Conservation (phyloP, 2,888 invertebrate genomes). For the Tenthredo livida region DNA sequence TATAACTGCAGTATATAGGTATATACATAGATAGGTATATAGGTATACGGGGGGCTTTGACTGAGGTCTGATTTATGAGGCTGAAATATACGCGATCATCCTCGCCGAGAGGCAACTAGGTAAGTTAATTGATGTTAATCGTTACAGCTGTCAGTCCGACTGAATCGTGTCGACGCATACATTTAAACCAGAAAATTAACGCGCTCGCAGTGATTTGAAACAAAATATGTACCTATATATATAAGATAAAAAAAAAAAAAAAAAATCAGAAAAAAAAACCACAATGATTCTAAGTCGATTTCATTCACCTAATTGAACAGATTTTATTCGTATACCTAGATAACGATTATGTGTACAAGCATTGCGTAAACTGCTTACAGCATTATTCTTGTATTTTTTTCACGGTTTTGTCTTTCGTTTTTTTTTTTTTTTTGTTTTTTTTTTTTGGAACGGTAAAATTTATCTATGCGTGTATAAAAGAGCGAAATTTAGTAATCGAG, state of each 20-base stretch:
- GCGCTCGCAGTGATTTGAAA: neutral
- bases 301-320: neutral
- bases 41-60: neutral
- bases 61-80: conserved; percentile 30
- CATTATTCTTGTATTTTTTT: too few species aligned
- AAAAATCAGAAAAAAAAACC: neutral
- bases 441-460: too few species aligned
- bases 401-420: too few species aligned
- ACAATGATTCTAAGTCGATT: neutral
- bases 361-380: too few species aligned
- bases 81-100: conserved; percentile 11
- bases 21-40: neutral
- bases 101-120: neutral
- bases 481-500: too few species aligned
- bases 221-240: neutral
- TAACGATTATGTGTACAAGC: too few species aligned
- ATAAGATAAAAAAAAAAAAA: neutral
- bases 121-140: conserved; percentile 40
- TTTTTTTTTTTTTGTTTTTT: too few species aligned
- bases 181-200: neutral
- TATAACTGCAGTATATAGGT: neutral
- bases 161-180: conserved; percentile 1
- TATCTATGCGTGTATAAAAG: too few species aligned
- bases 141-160: conserved; percentile 37
- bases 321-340: too few species aligned